Conservation (phyloP, 2,113 vertebrate species). For the Anolis carolinensis region DNA sequence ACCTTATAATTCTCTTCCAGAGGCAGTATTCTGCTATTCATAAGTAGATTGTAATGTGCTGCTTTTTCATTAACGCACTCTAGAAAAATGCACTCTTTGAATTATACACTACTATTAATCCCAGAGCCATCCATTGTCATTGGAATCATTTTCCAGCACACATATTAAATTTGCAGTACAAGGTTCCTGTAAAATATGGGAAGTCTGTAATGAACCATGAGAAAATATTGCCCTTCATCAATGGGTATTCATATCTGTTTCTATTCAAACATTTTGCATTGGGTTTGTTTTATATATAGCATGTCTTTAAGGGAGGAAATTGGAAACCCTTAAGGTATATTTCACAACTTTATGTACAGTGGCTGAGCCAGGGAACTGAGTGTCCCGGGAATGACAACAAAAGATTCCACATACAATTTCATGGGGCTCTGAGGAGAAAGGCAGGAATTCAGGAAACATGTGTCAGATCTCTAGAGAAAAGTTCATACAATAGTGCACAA, state of each 20-base stretch:
- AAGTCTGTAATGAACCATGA: slow-evolving; percentile 29
- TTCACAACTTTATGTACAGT: slow-evolving; percentile 25
- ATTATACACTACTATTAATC: slow-evolving; percentile 33
- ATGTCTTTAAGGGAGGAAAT: slow-evolving; percentile 32
- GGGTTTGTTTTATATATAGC: slow-evolving; percentile 28
- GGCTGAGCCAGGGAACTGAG: slow-evolving; percentile 32
- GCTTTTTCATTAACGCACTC: slow-evolving; percentile 46
- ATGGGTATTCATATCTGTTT: slow-evolving; percentile 35
- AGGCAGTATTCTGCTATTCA: slow-evolving; percentile 22
- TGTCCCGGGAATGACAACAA: slow-evolving; percentile 35
- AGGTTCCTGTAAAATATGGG: background rate
- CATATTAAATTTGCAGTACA: slow-evolving; percentile 13
- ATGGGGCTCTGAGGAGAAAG: slow-evolving; percentile 26
- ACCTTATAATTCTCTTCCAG: slow-evolving; percentile 37
- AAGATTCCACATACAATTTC: background rate
- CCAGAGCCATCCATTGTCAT: slow-evolving; percentile 15
- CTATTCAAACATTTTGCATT: slow-evolving; percentile 17
- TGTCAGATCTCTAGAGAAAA: background rate
- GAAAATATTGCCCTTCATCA: slow-evolving; percentile 20
- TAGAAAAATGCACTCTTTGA: slow-evolving; percentile 1
- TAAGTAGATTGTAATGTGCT: slow-evolving; percentile 42
- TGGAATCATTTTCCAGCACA: slow-evolving; percentile 4
- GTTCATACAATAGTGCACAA: background rate
- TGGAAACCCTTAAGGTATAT: slow-evolving; percentile 51
- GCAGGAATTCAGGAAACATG: rapidly evolving